Evolutionary conservation across 2,888 invertebrate species (phyloP).

Genomic region (Laothoe populi): DNA sequence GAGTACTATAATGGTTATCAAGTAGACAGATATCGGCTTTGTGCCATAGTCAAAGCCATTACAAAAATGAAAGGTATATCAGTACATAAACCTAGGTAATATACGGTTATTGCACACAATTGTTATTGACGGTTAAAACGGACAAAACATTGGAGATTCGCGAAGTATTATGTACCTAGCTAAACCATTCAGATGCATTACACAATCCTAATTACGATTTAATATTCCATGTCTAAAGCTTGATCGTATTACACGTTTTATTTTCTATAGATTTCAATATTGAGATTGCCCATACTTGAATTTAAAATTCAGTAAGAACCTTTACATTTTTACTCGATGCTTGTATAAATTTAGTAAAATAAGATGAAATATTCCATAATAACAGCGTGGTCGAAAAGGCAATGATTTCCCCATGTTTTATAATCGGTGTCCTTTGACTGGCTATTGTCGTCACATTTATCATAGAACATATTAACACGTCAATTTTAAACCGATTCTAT

Average conservation of each 20-base stretch:
- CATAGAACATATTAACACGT: not conserved
- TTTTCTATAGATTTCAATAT: not conserved
- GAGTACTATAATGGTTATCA: no score
- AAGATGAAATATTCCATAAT: not conserved
- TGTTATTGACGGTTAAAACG: no score
- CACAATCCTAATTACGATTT: not conserved
- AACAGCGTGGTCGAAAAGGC: not conserved
- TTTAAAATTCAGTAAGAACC: not conserved
- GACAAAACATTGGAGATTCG: no score
- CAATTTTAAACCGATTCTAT: constrained; percentile 14
- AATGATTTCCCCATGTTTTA: not conserved
- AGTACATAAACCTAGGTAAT: not conserved
- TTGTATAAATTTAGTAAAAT: not conserved
- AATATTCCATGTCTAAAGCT: not conserved
- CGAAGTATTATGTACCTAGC: no score
- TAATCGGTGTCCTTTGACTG: constrained; percentile 7
- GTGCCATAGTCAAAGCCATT: no score
- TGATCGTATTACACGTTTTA: not conserved
- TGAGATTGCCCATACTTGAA: no score
- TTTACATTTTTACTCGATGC: not conserved
- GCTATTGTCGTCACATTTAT: not conserved
- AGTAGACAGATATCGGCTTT: no score
- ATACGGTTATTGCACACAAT: not conserved
- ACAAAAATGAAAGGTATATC: not conserved
- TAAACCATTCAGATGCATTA: not conserved